Evolutionary conservation across 2,888 invertebrate species (phyloP).

Genomic region (Mesorhabditis spiculigera): DNA sequence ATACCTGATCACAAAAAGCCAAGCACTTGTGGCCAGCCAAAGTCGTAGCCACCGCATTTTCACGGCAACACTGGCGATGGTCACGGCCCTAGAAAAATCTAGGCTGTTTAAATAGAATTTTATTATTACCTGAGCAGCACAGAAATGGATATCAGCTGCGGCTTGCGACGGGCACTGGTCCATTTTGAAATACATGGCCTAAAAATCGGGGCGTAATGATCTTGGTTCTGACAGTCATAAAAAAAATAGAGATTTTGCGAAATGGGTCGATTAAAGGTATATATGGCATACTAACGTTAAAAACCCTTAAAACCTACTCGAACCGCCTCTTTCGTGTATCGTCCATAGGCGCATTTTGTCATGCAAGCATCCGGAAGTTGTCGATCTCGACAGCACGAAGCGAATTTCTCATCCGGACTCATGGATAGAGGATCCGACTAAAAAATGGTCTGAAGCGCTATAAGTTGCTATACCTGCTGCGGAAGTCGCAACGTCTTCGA

Average conservation of each 20-base stretch:
- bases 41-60: not conserved
- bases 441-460: too few relatives aligned
- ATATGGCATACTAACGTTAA: not conserved
- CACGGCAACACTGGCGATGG: not conserved
- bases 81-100: not conserved
- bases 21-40: not conserved
- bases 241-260: too few relatives aligned
- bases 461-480: too few relatives aligned
- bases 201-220: not conserved
- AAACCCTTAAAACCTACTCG: not conserved
- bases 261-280: too few relatives aligned
- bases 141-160: not conserved
- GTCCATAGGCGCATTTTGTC: not conserved
- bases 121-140: not conserved
- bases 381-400: not conserved
- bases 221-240: too few relatives aligned
- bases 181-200: not conserved
- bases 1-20: slow-evolving; percentile 4
- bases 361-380: not conserved
- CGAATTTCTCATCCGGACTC: not conserved
- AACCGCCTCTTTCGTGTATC: not conserved
- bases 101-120: too few relatives aligned
- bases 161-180: not conserved
- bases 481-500: not conserved
- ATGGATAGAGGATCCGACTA: not conserved